These are phyloP conservation scores for Enteromius trimaculatus DNA, from an alignment of 2,797 vertebrate species.

Conservation along the genomic window DNA sequence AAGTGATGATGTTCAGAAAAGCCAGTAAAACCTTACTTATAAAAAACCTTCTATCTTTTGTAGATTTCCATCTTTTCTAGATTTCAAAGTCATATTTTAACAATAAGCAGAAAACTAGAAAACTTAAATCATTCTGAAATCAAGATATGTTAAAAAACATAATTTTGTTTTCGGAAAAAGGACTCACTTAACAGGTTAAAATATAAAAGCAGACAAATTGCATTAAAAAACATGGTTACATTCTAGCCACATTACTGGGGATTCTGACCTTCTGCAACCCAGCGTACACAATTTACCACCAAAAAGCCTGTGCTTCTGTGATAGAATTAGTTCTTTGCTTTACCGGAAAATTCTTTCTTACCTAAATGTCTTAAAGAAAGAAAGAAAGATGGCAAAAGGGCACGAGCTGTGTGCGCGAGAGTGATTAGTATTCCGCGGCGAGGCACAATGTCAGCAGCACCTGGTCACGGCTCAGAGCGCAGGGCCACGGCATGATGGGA, in stretches of 20 bases:
- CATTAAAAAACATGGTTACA: background rate
- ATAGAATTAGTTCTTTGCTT: background rate
- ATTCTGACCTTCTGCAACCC: background rate
- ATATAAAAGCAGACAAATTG: background rate
- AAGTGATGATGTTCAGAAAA: too few species aligned
- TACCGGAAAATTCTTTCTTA: background rate
- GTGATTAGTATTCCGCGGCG: slow-evolving; percentile 19
- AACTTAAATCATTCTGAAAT: too few species aligned
- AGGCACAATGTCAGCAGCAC: slow-evolving; percentile 64
- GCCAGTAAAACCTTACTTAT: too few species aligned
- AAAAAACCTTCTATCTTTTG: too few species aligned
- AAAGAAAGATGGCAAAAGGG: slow-evolving; percentile 13
- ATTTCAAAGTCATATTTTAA: too few species aligned
- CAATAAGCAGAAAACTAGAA: too few species aligned
- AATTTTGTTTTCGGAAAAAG: too few species aligned
- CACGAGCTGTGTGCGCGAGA: slow-evolving; percentile 14
- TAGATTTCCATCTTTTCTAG: too few species aligned
- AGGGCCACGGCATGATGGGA: slow-evolving; percentile 64
- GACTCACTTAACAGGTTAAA: background rate
- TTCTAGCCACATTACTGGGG: background rate
- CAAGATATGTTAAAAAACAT: too few species aligned
- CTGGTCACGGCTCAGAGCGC: slow-evolving; percentile 74
- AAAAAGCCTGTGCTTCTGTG: background rate
- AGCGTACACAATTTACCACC: background rate
- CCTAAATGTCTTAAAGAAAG: slow-evolving; percentile 3